A percentile compares a stretch with the other conserved stretches of the same genome.
These are phyloP conservation scores for Myiozetetes cayanensis DNA, from an alignment of 2,113 vertebrate genomes.

Conservation along the genomic window DNA sequence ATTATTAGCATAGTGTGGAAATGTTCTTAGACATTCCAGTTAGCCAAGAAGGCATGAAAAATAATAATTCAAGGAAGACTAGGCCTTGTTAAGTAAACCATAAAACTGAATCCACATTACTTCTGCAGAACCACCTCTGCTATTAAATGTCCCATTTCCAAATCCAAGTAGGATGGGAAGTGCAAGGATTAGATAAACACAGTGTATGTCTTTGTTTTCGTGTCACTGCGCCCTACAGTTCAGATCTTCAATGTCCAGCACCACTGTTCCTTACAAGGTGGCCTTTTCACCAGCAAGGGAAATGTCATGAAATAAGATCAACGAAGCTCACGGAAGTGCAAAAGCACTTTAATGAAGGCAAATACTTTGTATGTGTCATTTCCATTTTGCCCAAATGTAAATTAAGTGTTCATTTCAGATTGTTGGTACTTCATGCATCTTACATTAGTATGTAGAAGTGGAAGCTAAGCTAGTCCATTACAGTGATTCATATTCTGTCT, in stretches of 20 bases:
- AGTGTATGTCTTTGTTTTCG: not conserved
- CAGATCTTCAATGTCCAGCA: not conserved
- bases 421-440: not conserved
- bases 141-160: not conserved
- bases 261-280: not conserved
- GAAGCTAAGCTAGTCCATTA: not conserved
- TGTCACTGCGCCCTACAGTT: not conserved
- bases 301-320: not conserved
- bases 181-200: not conserved
- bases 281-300: constrained; percentile 23
- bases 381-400: not conserved
- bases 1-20: not conserved
- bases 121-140: not conserved
- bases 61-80: not conserved
- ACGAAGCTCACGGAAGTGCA: not conserved
- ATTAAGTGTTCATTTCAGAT: not conserved
- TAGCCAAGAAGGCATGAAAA: not conserved
- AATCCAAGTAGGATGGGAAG: not conserved
- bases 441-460: not conserved
- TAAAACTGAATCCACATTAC: not conserved
- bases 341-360: not conserved
- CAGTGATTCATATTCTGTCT: constrained; percentile 2
- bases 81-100: not conserved
- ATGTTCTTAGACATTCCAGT: not conserved
- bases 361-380: not conserved